Conservation (phyloP, 2,888 invertebrate genomes). For the Macaria notata region DNA sequence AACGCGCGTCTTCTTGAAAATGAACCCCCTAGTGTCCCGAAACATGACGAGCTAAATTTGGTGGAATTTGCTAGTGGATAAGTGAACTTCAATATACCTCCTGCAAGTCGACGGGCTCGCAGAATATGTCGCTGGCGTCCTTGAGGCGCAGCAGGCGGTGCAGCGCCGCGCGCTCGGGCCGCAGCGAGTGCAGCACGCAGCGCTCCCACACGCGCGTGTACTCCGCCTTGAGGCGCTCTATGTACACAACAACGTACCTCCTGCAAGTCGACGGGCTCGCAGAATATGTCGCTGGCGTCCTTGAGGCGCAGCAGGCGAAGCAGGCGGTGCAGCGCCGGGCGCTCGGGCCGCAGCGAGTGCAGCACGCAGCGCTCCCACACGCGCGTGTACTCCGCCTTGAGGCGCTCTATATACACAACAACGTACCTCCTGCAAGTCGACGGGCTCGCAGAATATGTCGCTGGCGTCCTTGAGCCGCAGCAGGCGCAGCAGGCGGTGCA, state of each 20-base stretch:
- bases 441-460: slow-evolving; percentile 96
- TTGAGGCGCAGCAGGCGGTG: slow-evolving; percentile 88
- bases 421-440: slow-evolving; percentile 90
- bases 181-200: slow-evolving; percentile 90
- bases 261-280: slow-evolving; percentile 94
- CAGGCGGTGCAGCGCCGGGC: slow-evolving; percentile 89
- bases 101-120: slow-evolving; percentile 94
- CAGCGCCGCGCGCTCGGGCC: slow-evolving; percentile 91
- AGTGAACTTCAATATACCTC: too few relatives aligned
- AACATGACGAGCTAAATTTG: too few relatives aligned
- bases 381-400: slow-evolving; percentile 93
- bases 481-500: slow-evolving; percentile 89
- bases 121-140: slow-evolving; percentile 94
- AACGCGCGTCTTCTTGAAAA: too few relatives aligned
- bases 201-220: slow-evolving; percentile 90
- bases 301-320: slow-evolving; percentile 89
- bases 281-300: slow-evolving; percentile 94
- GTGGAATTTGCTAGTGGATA: too few relatives aligned
- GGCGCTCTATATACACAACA: too few relatives aligned
- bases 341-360: slow-evolving; percentile 91
- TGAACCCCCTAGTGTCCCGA: too few relatives aligned
- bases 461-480: slow-evolving; percentile 90
- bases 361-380: slow-evolving; percentile 91
- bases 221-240: slow-evolving; percentile 97
- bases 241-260: too few relatives aligned